Evolutionary conservation across 2,888 invertebrate genomes (phyloP).

Genomic region (Ariolimax columbianus): DNA sequence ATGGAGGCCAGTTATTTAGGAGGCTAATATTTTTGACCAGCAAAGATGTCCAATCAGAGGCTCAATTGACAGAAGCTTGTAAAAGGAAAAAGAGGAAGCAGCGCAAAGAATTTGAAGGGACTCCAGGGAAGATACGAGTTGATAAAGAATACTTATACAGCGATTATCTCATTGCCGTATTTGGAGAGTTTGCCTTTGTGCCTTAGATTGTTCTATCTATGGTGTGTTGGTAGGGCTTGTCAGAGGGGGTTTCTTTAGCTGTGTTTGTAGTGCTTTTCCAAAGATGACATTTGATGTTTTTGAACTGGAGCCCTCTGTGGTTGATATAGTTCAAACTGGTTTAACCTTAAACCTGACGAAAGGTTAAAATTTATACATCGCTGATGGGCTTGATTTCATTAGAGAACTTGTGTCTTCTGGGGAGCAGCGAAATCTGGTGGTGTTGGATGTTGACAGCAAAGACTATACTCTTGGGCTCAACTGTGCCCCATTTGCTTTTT

Average conservation of each 20-base stretch:
- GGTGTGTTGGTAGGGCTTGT: constrained; percentile 46
- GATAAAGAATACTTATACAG: constrained; percentile 89
- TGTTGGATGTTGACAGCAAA: constrained; percentile 96
- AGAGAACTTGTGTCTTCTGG: constrained; percentile 82
- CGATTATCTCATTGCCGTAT: constrained; percentile 91
- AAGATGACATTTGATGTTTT: constrained; percentile 83
- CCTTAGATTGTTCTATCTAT: constrained; percentile 28
- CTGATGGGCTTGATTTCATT: constrained; percentile 86
- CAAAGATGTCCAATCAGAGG: constrained; percentile 94
- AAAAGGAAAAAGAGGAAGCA: constrained; percentile 67
- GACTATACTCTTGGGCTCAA: constrained; percentile 90
- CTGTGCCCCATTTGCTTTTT: constrained; percentile 93
- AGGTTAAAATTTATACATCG: constrained; percentile 69
- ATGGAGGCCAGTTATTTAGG: constrained; percentile 84
- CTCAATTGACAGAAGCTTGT: constrained; percentile 78
- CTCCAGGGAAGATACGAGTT: constrained; percentile 76
- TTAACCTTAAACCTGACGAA: constrained; percentile 83
- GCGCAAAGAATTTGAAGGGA: constrained; percentile 42
- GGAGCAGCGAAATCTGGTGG: constrained; percentile 85
- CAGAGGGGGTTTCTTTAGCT: constrained; percentile 41
- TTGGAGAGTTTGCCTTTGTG: constrained; percentile 83
- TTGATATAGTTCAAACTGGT: constrained; percentile 90
- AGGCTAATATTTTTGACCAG: constrained; percentile 91
- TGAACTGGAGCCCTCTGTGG: constrained; percentile 92
- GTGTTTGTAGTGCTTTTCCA: constrained; percentile 35